Conservation (phyloP, 2,113 vertebrate species). For the Etia nguti region DNA sequence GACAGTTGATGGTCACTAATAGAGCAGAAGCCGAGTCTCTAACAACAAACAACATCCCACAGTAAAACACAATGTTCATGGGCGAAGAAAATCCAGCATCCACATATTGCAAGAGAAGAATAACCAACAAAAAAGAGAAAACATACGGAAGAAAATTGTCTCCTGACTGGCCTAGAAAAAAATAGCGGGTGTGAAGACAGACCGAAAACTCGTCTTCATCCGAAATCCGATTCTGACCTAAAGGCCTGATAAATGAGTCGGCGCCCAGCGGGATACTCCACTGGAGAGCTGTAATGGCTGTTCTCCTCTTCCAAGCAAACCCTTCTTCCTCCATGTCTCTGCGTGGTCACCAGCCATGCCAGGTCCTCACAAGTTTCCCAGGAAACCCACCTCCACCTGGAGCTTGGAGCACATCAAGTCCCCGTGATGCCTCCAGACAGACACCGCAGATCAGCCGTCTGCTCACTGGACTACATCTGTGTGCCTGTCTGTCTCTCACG, state of each 20-base stretch:
- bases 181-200: slow-evolving; percentile 33
- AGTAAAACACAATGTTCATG: slow-evolving; percentile 15
- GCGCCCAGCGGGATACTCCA: slow-evolving; percentile 7
- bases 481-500: slow-evolving; percentile 45
- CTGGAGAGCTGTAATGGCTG: slow-evolving; percentile 26
- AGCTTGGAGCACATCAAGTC: slow-evolving; percentile 34
- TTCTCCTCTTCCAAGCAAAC: slow-evolving; percentile 31
- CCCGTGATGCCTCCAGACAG: slow-evolving; percentile 31
- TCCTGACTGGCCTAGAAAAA: slow-evolving; percentile 31
- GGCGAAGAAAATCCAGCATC: slow-evolving; percentile 36
- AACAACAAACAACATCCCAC: slow-evolving; percentile 57
- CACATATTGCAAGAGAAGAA: slow-evolving; percentile 42
- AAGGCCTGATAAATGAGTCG: slow-evolving; percentile 39
- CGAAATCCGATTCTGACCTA: slow-evolving; percentile 27
- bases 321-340: slow-evolving; percentile 4
- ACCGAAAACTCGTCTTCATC: slow-evolving; percentile 37
- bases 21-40: slow-evolving; percentile 82
- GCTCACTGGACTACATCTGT: slow-evolving; percentile 41
- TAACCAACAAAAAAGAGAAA: slow-evolving; percentile 42
- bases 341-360: slow-evolving; percentile 28
- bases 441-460: slow-evolving; percentile 43
- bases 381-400: slow-evolving; percentile 40
- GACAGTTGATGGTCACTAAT: slow-evolving; percentile 97
- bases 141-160: slow-evolving; percentile 29
- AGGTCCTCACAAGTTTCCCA: slow-evolving; percentile 15